These are phyloP conservation scores for Ceratothoa steindachneri DNA, from an alignment of 2,888 invertebrate species.

Conservation along the genomic window DNA sequence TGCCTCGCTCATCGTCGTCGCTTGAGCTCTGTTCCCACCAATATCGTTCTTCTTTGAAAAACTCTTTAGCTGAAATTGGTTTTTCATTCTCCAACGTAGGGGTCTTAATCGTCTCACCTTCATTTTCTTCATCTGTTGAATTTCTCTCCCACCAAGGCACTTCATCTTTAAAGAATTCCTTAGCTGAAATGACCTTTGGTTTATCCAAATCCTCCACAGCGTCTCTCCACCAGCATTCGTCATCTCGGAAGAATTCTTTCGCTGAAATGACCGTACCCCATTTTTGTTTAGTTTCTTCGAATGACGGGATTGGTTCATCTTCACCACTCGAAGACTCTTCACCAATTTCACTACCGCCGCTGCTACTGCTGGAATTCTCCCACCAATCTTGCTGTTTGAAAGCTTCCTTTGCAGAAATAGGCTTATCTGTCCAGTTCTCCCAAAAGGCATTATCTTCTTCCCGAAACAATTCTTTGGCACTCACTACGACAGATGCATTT, in stretches of 20 bases:
- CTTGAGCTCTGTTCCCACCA: slow-evolving; percentile 32
- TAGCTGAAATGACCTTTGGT: neutral
- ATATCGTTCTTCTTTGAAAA: slow-evolving; percentile 28
- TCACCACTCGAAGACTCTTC: neutral
- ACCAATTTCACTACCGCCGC: neutral
- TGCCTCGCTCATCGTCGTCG: neutral
- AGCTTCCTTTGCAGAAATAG: slow-evolving; percentile 31
- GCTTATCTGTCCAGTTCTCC: slow-evolving; percentile 40
- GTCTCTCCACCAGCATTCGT: slow-evolving; percentile 35
- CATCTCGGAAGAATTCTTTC: slow-evolving; percentile 31
- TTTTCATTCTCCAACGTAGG: neutral
- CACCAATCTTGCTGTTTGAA: slow-evolving; percentile 29
- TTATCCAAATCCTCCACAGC: slow-evolving; percentile 16
- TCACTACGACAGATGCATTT: slow-evolving; percentile 38
- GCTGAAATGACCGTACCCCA: slow-evolving; percentile 13
- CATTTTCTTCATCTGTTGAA: neutral
- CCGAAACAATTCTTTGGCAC: slow-evolving; percentile 34
- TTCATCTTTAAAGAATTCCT: slow-evolving; percentile 20
- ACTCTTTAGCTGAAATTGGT: slow-evolving; percentile 28
- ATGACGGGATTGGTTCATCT: neutral
- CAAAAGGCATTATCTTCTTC: slow-evolving; percentile 31
- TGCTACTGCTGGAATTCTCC: slow-evolving; percentile 14
- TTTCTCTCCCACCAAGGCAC: slow-evolving; percentile 14
- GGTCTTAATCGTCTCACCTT: neutral
- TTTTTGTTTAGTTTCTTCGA: slow-evolving; percentile 14